These are phyloP conservation scores for Leptestheria dahalacensis DNA, from an alignment of 1,140 invertebrate genomes.

Conservation along the genomic window DNA sequence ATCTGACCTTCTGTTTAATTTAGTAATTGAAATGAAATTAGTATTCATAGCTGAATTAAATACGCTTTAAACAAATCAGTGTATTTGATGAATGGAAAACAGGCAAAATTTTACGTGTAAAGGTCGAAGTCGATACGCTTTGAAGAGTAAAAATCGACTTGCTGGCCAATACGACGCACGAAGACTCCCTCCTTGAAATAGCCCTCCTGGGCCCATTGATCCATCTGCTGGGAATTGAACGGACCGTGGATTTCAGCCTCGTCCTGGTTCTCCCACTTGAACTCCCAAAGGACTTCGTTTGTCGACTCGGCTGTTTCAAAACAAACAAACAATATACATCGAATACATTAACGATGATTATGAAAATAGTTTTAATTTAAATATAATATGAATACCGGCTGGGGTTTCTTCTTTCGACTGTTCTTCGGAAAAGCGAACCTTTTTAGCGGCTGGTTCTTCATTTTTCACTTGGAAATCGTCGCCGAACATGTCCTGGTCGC, in stretches of 20 bases:
- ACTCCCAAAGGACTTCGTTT: constrained; percentile 63
- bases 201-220: constrained; percentile 65
- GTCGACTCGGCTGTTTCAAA: constrained; percentile 8
- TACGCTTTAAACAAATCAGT: background rate
- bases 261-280: constrained; percentile 70
- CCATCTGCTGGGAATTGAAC: constrained; percentile 68
- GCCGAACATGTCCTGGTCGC: constrained; percentile 81
- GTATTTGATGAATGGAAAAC: too few relatives aligned
- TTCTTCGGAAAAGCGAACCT: background rate
- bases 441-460: constrained; percentile 28
- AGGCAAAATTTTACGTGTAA: constrained; percentile 36
- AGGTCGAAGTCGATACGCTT: constrained; percentile 86
- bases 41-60: background rate
- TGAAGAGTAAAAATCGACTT: constrained; percentile 65
- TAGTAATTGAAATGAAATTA: background rate
- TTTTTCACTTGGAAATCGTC: constrained; percentile 76
- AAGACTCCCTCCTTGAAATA: constrained; percentile 73
- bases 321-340: background rate
- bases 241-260: constrained; percentile 67
- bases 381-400: background rate
- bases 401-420: constrained; percentile 16
- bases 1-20: background rate
- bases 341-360: background rate
- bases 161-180: constrained; percentile 60
- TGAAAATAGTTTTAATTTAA: background rate